Conservation (phyloP, 1,140 invertebrate genomes). For the Paraescarpia echinospica region DNA sequence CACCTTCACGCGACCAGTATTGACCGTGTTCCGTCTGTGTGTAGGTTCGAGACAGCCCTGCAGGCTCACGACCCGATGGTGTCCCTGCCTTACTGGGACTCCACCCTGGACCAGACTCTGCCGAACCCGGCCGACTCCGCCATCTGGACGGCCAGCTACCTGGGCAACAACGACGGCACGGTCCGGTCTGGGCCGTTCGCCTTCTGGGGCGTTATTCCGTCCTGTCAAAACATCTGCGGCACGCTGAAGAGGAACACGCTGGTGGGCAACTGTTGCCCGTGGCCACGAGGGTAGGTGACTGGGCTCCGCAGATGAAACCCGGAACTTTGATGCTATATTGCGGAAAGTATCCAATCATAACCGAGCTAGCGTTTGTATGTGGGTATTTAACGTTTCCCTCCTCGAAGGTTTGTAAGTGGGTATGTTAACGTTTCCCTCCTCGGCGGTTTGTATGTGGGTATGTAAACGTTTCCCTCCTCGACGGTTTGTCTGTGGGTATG, state of each 20-base stretch:
- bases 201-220: not conserved
- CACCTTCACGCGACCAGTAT: too few species aligned
- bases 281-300: not conserved
- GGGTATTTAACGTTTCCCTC: too few species aligned
- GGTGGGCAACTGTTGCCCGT: not conserved
- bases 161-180: constrained; percentile 24
- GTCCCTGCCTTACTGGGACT: constrained; percentile 52
- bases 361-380: too few species aligned
- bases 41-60: constrained; percentile 46
- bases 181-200: not conserved
- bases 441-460: too few species aligned
- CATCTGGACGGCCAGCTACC: constrained; percentile 35
- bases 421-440: too few species aligned
- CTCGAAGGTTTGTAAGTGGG: too few species aligned
- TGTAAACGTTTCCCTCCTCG: too few species aligned
- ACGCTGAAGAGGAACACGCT: constrained; percentile 9
- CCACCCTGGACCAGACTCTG: constrained; percentile 50
- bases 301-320: too few species aligned
- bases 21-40: not conserved
- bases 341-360: too few species aligned
- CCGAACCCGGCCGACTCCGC: constrained; percentile 52
- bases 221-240: not conserved
- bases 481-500: too few species aligned
- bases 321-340: too few species aligned
- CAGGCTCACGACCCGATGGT: constrained; percentile 46